phyloP scores from a whole-genome alignment of 2,888 invertebrate genomes.

The Emmelina monodactyla region DNA sequence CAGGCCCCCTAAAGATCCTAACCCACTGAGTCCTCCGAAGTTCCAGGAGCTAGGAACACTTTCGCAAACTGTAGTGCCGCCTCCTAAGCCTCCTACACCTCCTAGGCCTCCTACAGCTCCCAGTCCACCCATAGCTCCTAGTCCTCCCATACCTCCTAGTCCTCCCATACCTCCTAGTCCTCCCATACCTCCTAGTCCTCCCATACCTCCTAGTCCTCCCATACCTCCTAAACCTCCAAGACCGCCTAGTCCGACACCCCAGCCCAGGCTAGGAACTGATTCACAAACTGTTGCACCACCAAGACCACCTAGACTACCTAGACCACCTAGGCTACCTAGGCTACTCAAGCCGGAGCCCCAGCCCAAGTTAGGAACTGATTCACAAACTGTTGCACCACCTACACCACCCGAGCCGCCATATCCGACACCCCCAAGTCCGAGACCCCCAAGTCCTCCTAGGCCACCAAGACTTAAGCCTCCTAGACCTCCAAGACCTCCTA shows the following conservation, averaged over 20 bases:
- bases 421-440: not conserved
- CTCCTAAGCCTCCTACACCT: not conserved
- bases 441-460: not conserved
- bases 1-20: constrained; percentile 3
- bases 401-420: not conserved
- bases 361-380: constrained; percentile 2
- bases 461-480: constrained; percentile 2
- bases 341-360: not conserved
- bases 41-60: not conserved
- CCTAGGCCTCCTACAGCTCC: not conserved
- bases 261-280: not conserved
- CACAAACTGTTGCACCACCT: constrained; percentile 14
- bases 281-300: constrained; percentile 1
- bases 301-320: not conserved
- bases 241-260: not conserved
- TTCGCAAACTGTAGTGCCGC: not conserved
- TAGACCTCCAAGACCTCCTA: constrained; percentile 2
- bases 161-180: not conserved
- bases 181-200: constrained; percentile 3
- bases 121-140: not conserved
- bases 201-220: not conserved
- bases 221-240: constrained; percentile 3
- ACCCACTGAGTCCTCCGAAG: not conserved
- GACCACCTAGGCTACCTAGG: not conserved
- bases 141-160: constrained; percentile 3